These are phyloP conservation scores for Cristatella mucedo DNA, from an alignment of 2,888 invertebrate genomes.

Conservation along the genomic window DNA sequence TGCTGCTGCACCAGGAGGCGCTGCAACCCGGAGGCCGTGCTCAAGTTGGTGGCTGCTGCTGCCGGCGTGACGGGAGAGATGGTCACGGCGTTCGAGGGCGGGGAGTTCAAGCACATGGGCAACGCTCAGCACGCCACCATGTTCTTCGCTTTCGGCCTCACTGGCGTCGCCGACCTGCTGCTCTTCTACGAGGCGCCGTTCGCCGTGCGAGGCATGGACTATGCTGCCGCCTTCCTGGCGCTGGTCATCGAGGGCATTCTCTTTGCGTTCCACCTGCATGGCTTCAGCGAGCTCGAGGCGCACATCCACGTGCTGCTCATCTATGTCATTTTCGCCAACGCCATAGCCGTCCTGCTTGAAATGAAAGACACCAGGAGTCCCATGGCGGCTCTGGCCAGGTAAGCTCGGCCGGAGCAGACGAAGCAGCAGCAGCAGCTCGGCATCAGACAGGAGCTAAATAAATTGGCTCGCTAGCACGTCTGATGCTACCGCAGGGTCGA, in stretches of 20 bases:
- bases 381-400: constrained; percentile 27
- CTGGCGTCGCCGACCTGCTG: constrained; percentile 37
- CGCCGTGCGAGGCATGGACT: constrained; percentile 24
- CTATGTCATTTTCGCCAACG: constrained; percentile 32
- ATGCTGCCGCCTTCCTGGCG: constrained; percentile 35
- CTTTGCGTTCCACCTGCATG: constrained; percentile 42
- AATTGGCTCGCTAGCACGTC: too few species aligned
- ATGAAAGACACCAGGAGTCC: constrained; percentile 31
- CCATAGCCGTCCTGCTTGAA: constrained; percentile 32
- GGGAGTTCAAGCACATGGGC: constrained; percentile 29
- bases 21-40: constrained; percentile 20
- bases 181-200: constrained; percentile 23
- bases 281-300: constrained; percentile 30
- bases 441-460: too few species aligned
- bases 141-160: constrained; percentile 42
- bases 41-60: constrained; percentile 20
- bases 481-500: too few species aligned
- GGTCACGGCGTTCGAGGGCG: constrained; percentile 31
- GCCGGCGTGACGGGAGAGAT: constrained; percentile 34
- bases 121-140: constrained; percentile 44
- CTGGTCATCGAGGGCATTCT: constrained; percentile 40
- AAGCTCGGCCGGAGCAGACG: too few species aligned
- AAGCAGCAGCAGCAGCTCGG: too few species aligned
- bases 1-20: constrained; percentile 5
- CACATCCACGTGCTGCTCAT: constrained; percentile 41